Evolutionary conservation across 2,888 invertebrate species (phyloP), one percentile per base, ranked within the genome.

Genomic region (Drosophila atroscutellata): DNA sequence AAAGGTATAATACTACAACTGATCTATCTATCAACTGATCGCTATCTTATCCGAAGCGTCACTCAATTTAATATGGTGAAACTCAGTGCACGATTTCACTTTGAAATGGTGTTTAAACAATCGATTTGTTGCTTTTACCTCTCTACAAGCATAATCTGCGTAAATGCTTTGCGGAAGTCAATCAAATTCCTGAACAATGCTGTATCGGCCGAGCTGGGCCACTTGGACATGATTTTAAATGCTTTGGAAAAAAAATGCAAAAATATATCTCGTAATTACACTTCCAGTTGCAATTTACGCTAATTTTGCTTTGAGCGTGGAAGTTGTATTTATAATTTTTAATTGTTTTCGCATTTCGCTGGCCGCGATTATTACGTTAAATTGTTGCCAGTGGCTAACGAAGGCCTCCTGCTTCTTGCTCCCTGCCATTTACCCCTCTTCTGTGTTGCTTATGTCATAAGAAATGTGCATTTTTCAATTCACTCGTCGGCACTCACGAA

Each of bases 81-180:
- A 80, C 64, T 67, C 50, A 15, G 45, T 45, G 30, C 20, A 42
- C 75, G 77, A 72, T 86, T 75, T 75, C 69, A 70, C 79, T 72
- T 70, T 64, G 60, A 70, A 59, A 72, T 65, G 61, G 45, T 55
- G 56, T 66, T 71, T 78, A 70, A 67, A 51, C 61, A 54, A 69
- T 66, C 69, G 54, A 51, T 55, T 67, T 47, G 58, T 52, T 51
- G 68, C 74, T 70, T 74, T 79, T 73, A 79, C 69, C 67, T 30
- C 42, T 61, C 32, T 30, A 42, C 47, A n/a, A 55, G 47, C 61
- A 56, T 66, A 82, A 83, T 83, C 86, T 80, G 80, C 69, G 59
- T 81, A 86, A 84, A 69, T 64, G 69, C 50, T 58, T 73, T 60
- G 69, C 89, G 85, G 89, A 85, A 85, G 82, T 81, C 62, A 72